Base-by-base conservation (phyloP, 2,797 vertebrate species). In the Poecilia wingei region DNA sequence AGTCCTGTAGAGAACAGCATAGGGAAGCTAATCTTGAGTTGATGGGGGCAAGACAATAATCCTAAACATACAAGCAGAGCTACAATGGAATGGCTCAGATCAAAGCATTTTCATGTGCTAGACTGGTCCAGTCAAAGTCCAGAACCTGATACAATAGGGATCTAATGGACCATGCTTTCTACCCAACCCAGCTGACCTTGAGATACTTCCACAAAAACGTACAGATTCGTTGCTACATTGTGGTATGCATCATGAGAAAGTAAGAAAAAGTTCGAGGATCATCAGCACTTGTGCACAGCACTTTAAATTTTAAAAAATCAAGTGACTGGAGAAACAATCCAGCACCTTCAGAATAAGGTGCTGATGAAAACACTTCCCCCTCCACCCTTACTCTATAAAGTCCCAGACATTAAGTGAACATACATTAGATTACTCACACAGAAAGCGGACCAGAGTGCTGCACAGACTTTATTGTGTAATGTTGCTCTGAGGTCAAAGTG, bases 401-500 rank as follows among this genome's bases (percentile, higher is more conserved):
- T 69, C 53, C 16, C 55, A 61, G 41, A 75, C 43, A 73, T 53
- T 66, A 16, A 73, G 59, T 72, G 53, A 53, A 75, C 75, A 59
- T 74, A 66, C 49, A 71, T 73, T 76, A 28, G 78, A 83, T 82
- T 84, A 80, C 74, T n/a, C 66, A 5, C 36, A 70, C 39, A 46
- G n/a, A 74, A 55, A 28, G 28, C 7, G 16, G 72, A 86, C 47
- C 75, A 78, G 66, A 82, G 82, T 74, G 80, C 77, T 49, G 77
- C 64, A 51, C 59, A 80, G 82, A 77, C 80, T 87, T 76, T 75
- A 75, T 78, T 83, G 87, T 82, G 89, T 86, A 76, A 78, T 74
- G 66, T 84, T 86, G 79, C 66, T 88, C 83, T 81, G 41, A 86
- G 89, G 89, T 92, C 90, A 90, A 76, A 87, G 72, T 75, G n/a